phyloP scores from a whole-genome alignment of 2,797 vertebrate genomes.

The Chelidonichthys spinosus region DNA sequence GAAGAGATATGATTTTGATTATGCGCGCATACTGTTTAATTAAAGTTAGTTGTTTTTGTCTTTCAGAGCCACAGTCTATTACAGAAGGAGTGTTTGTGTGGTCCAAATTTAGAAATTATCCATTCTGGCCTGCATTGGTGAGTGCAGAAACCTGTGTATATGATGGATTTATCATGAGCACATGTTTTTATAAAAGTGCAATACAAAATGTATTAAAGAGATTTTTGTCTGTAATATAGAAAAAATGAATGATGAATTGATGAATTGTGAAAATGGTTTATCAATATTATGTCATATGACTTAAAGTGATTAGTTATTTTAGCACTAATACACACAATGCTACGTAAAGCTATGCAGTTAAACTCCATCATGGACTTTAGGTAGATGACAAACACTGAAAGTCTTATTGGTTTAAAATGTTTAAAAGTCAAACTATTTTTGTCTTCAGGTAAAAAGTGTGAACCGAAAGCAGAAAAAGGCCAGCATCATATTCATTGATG shows the following conservation, averaged over 20 bases:
- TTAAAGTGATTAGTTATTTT: neutral
- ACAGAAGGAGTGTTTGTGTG: conserved; percentile 90
- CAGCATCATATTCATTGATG: conserved; percentile 89
- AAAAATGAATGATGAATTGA: neutral
- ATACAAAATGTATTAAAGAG: neutral
- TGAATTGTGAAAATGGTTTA: neutral
- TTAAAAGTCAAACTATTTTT: neutral
- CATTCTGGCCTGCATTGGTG: conserved; percentile 95
- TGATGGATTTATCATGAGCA: neutral
- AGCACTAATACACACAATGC: neutral
- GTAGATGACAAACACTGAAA: neutral
- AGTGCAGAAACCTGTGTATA: conserved; percentile 51
- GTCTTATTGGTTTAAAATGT: neutral
- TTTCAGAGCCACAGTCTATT: conserved; percentile 85
- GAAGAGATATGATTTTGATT: neutral
- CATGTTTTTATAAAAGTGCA: neutral
- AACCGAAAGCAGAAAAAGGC: conserved; percentile 87
- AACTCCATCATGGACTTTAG: neutral
- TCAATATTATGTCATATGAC: neutral
- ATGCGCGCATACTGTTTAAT: neutral
- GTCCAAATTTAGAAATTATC: conserved; percentile 89
- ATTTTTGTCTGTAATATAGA: neutral
- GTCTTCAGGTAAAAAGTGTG: conserved; percentile 88
- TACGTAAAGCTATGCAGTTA: neutral
- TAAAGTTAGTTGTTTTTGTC: conserved; percentile 25